Percentiles rank a stretch among this genome's conserved stretches.
These are phyloP conservation scores for Automeris io DNA, from an alignment of 2,888 invertebrate genomes.

Conservation along the genomic window DNA sequence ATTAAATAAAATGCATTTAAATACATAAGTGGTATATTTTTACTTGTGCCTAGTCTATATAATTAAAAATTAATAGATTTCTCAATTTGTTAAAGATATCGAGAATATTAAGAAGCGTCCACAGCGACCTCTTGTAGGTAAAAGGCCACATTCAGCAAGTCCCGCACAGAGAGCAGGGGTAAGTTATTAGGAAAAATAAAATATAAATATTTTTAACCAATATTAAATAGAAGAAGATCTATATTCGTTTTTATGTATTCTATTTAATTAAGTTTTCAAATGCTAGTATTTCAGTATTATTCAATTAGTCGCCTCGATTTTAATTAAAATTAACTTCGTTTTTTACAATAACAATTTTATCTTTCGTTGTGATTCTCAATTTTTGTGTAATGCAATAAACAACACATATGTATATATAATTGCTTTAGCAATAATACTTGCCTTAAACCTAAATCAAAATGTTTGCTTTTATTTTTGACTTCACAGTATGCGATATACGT, in stretches of 20 bases:
- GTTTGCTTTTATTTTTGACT: slow-evolving; percentile 23
- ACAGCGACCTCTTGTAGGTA: slow-evolving; percentile 19
- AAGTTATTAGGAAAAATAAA: slow-evolving; percentile 14
- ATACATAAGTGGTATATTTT: neutral
- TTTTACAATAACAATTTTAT: too few species aligned
- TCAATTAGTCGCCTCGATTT: too few species aligned
- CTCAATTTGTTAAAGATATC: slow-evolving; percentile 6
- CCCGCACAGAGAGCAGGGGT: slow-evolving; percentile 29
- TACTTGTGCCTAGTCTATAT: neutral
- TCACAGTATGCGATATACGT: slow-evolving; percentile 22
- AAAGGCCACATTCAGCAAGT: slow-evolving; percentile 40
- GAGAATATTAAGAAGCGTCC: slow-evolving; percentile 22
- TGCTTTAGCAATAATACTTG: neutral
- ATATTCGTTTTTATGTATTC: too few species aligned
- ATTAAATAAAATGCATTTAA: too few species aligned
- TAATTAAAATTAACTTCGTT: too few species aligned
- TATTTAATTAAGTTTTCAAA: too few species aligned
- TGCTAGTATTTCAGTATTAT: too few species aligned
- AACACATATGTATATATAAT: too few species aligned
- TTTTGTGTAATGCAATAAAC: too few species aligned
- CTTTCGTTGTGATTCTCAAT: too few species aligned
- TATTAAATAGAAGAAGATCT: neutral
- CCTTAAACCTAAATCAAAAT: slow-evolving; percentile 27
- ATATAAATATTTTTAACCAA: neutral
- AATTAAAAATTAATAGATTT: too few species aligned